Evolutionary conservation across 2,797 vertebrate genomes (phyloP).

Genomic region (Spatula versicolor): DNA sequence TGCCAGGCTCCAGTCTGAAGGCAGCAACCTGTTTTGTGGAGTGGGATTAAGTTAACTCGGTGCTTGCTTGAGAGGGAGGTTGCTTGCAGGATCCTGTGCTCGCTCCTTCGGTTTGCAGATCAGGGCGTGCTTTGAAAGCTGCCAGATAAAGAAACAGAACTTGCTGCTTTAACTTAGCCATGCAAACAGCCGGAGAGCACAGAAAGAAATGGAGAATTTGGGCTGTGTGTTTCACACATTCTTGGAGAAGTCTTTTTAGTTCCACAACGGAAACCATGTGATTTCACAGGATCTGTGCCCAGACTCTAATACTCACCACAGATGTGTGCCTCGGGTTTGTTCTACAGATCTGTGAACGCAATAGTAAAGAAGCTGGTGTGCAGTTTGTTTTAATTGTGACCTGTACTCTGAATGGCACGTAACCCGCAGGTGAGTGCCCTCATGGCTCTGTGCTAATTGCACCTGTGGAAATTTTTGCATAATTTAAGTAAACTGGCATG

Average conservation of each 20-base stretch:
- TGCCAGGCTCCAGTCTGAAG: not conserved
- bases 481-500: not conserved
- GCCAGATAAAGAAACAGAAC: not conserved
- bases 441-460: not conserved
- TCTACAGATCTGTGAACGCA: conserved; percentile 10
- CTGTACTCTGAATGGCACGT: not conserved
- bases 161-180: not conserved
- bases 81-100: not conserved
- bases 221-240: conserved; percentile 45
- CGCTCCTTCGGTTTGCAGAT: not conserved
- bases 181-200: conserved; percentile 37
- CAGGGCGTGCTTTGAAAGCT: not conserved
- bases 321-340: conserved; percentile 36
- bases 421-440: not conserved
- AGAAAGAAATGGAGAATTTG: conserved; percentile 29
- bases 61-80: not conserved
- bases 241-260: conserved; percentile 47
- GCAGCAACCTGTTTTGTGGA: conserved; percentile 38
- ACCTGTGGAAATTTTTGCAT: not conserved
- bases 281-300: conserved; percentile 36
- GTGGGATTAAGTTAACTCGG: not conserved
- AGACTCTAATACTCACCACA: conserved; percentile 38
- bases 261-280: conserved; percentile 48
- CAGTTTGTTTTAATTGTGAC: not conserved
- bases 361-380: not conserved